Evolutionary conservation across 2,113 vertebrate genomes (phyloP), one percentile per base, ranked within the genome.

Genomic region (Coptodon bakossiorum): DNA sequence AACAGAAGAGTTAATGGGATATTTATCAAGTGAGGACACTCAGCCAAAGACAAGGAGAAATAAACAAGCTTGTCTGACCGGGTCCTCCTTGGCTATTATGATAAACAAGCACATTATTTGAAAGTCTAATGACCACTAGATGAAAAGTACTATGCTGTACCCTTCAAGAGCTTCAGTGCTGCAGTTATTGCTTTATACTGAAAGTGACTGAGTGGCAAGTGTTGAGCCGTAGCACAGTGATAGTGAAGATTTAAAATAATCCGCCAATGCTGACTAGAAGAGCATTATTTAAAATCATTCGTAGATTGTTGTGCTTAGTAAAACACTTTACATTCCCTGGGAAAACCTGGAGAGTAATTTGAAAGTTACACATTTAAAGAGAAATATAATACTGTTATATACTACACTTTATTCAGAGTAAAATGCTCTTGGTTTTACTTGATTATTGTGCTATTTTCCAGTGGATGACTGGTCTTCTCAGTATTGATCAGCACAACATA

Each of bases 21-120:
- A 95, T 94, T 94, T 96, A 94, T 96, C 91, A 95, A 93, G 85
- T 59, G 81, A 88, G 88, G 88, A 94, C 93, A 88, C 93, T 95
- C 85, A 84, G 84, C 87, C 86, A 82, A 87, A 81, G 84, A 92
- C 93, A 91, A 93, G 90, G 86, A 89, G 89, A 96, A 95, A 95
- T 93, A 95, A 96, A 93, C 87, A 95, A 92, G 85, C 90, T 86
- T 76, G 82, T 92, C 92, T 92, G 90, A 93, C 90, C 84, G 68
- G 90, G 81, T 80, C 90, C 93, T 94, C 92, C 91, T 90, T 86
- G 87, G 85, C 86, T 81, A 85, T 93, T 92, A 94, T 93, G 91
- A 93, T 89, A 93, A 93, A 93, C 90, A 95, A 94, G 87, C 83
- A 87, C 87, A 89, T 80, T 89, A 87, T 94, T 94, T 95, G 94